Base-by-base conservation (phyloP, 2,888 invertebrate species). In the Escarpia spicata region DNA sequence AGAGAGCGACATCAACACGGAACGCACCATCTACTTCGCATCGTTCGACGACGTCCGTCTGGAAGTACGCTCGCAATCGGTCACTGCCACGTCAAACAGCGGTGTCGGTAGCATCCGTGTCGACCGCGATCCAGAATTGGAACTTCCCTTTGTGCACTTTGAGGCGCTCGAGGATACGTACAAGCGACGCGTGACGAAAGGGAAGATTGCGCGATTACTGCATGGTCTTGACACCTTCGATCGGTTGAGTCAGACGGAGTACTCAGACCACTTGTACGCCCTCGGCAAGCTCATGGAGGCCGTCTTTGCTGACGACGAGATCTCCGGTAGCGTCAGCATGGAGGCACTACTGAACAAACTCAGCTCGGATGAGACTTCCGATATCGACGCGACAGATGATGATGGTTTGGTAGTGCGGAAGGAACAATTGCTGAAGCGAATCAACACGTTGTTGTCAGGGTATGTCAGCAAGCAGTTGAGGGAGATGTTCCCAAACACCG, bases 271-370 rank as follows among this genome's bases (percentile, higher is more conserved):
- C 75, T 75, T 92, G 45, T 90, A 92, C 1, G 93, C 93, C 12
- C 90, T 93, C 43, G 93, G 92, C 8, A 90, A 92, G 19, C 92
- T 93, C n/a, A 92, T 92, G 43, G 92, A 93, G 92, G 58, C 43
- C 10, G 89, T 91, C 19, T 93, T 92, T 91, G 92, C 93, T 26
- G 58, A 60, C 60, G 92, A 92, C 10, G 31, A 52, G 19, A 93
- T 93, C 91, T 31, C 37, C 2, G 92, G 90, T 43, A 92, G 92
- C 26, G 91, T 92, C 12, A 90, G 92, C 45, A 93, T 92, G 26
- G 93, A 93, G 45, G 52, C 43, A 12, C 19, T 92, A 19, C 31
- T 93, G 89, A 91, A 52, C n/a, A 58, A 52, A 2, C 75, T 93
- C 45, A 92, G 75, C n/a, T 26, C 26, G n/a, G 75, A 75, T 6